phyloP scores from a whole-genome alignment of 2,888 invertebrate species.

The Patella caerulea region DNA sequence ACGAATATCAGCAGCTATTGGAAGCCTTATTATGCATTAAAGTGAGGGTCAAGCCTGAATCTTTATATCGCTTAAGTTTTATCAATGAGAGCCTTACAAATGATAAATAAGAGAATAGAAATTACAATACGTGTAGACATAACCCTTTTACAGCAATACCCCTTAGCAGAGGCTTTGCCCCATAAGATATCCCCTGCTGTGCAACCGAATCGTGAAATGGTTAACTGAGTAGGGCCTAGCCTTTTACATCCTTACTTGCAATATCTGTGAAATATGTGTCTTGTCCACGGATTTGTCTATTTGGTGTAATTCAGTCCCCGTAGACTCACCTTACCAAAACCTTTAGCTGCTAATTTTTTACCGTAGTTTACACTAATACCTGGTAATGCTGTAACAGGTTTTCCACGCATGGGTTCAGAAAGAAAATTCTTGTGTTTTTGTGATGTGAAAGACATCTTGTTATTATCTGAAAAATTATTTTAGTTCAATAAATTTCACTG shows the following conservation, averaged over 20 bases:
- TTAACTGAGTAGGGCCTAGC: not conserved
- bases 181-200: too few relatives aligned
- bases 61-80: too few relatives aligned
- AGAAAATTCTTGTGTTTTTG: conserved; percentile 95
- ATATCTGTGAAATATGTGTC: not conserved
- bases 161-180: too few relatives aligned
- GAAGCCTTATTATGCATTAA: too few relatives aligned
- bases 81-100: too few relatives aligned
- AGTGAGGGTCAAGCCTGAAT: too few relatives aligned
- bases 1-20: too few relatives aligned
- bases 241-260: not conserved
- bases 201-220: too few relatives aligned
- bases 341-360: conserved; percentile 84
- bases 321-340: conserved; percentile 90
- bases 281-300: not conserved
- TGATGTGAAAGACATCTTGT: conserved; percentile 87
- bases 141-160: too few relatives aligned
- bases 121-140: too few relatives aligned
- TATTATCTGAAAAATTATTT: not conserved
- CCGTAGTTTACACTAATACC: conserved; percentile 95
- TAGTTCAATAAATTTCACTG: not conserved
- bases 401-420: conserved; percentile 94
- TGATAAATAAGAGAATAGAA: too few relatives aligned
- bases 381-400: conserved; percentile 92
- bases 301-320: not conserved